Evolutionary conservation across 2,888 invertebrate genomes (phyloP).

Genomic region (Crioceris asparagi): DNA sequence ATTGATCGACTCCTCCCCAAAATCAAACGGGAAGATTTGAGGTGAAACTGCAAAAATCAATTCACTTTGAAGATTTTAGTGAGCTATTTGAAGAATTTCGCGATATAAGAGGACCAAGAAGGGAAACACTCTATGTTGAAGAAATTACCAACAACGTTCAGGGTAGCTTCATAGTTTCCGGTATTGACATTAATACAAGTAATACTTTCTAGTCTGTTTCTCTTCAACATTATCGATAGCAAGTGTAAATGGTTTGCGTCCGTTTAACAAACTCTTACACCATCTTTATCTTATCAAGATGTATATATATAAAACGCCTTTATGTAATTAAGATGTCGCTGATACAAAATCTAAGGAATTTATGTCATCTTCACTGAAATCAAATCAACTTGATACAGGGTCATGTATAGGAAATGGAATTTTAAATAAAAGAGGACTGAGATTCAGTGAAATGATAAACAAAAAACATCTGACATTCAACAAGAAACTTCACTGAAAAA

Average conservation of each 20-base stretch:
- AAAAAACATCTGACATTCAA: no score
- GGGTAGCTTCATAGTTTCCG: no score
- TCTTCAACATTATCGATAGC: conserved; percentile 49
- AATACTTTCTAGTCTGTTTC: conserved; percentile 51
- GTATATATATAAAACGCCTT: no score
- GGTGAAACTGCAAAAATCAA: conserved; percentile 50
- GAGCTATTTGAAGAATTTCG: no score
- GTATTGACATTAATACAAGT: no score
- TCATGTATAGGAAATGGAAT: no score
- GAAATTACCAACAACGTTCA: no score
- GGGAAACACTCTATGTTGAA: no score
- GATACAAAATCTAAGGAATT: conserved; percentile 64
- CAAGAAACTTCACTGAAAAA: no score
- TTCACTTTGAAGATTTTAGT: not conserved
- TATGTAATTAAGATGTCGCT: conserved; percentile 56
- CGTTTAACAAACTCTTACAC: conserved; percentile 37
- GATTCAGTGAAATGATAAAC: not conserved
- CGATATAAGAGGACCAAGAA: no score
- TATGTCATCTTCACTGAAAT: conserved; percentile 44
- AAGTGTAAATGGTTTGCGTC: conserved; percentile 42
- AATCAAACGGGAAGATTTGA: conserved; percentile 66
- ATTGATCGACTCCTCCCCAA: conserved; percentile 55
- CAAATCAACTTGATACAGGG: no score
- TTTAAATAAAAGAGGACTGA: not conserved
- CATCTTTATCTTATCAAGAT: conserved; percentile 23